phyloP scores from a whole-genome alignment of 2,797 vertebrate species.

The Capromys pilorides region DNA sequence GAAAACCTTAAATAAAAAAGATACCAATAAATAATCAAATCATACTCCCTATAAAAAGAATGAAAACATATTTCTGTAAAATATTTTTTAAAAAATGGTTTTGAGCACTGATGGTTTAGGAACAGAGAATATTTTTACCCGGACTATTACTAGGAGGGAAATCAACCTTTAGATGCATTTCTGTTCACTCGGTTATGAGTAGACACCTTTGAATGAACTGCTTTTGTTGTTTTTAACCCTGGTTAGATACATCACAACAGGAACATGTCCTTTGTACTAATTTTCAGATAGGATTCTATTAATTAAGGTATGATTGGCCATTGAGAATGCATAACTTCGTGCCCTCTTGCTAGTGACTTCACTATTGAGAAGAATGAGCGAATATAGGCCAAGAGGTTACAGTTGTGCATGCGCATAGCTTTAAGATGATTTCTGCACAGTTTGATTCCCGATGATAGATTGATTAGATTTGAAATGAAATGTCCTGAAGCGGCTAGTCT shows the following conservation, averaged over 20 bases:
- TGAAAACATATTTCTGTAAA: neutral
- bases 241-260: neutral
- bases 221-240: neutral
- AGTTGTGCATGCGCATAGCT: neutral
- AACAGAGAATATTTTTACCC: neutral
- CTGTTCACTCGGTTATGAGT: neutral
- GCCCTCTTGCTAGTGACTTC: neutral
- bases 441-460: neutral
- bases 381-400: neutral
- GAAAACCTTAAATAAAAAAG: neutral
- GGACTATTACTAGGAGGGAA: neutral
- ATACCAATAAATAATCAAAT: neutral
- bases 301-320: neutral
- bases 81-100: neutral
- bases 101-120: neutral
- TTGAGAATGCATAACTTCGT: neutral
- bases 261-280: neutral
- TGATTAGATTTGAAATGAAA: conserved; percentile 31
- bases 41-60: neutral
- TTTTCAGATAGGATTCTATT: neutral
- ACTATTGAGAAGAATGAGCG: neutral
- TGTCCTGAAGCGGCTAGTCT: neutral
- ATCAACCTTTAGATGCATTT: neutral
- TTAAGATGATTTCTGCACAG: neutral
- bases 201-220: neutral